Evolutionary conservation across 2,888 invertebrate genomes (phyloP).

Genomic region (Pristionchus japonicus): DNA sequence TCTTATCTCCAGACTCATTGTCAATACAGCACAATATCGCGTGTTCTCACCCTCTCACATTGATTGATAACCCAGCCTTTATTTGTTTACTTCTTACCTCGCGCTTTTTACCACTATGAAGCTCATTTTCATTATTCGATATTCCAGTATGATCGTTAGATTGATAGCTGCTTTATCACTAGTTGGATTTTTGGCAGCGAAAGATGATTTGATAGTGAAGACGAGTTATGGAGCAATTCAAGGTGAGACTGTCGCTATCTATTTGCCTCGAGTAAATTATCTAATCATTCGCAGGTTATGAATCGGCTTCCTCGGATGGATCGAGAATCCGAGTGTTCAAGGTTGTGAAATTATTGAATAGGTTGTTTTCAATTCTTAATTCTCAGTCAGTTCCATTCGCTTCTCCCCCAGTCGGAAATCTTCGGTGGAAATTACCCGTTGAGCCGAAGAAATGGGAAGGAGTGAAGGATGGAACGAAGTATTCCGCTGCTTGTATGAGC

Average conservation of each 20-base stretch:
- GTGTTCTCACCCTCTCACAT: neutral
- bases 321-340: constrained; percentile 19
- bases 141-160: neutral
- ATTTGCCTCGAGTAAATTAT: neutral
- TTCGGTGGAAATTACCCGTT: constrained; percentile 26
- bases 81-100: neutral
- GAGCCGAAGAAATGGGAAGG: neutral
- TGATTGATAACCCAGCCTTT: neutral
- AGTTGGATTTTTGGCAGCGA: neutral
- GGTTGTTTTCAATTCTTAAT: neutral
- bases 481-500: constrained; percentile 46
- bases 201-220: constrained; percentile 29
- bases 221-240: constrained; percentile 35
- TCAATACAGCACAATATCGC: neutral
- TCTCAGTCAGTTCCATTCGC: constrained; percentile 45
- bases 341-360: neutral
- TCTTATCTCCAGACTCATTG: neutral
- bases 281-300: neutral
- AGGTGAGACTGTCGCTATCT: neutral
- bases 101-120: neutral
- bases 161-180: neutral
- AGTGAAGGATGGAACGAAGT: constrained; percentile 26
- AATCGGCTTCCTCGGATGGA: neutral
- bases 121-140: neutral
- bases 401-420: constrained; percentile 19